phyloP scores from a whole-genome alignment of 92 coral and sea anemone genomes.

The Pocillopora grandis region DNA sequence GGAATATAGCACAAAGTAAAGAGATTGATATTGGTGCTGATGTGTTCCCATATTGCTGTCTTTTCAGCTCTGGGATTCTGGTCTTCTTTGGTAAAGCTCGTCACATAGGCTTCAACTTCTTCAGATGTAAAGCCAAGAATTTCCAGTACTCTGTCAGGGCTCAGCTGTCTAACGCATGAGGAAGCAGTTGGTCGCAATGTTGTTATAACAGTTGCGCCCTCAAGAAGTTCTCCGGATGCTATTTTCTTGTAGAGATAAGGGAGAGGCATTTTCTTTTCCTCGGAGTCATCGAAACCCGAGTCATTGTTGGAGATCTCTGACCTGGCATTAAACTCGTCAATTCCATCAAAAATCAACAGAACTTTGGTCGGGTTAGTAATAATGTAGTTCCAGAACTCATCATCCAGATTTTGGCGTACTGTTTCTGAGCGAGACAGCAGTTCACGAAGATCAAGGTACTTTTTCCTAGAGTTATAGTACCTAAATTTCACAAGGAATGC shows the following conservation, averaged over 20 bases:
- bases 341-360: conserved; percentile 49
- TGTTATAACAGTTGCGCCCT: conserved; percentile 2
- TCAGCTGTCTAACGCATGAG: not conserved
- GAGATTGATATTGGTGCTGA: not conserved
- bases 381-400: conserved; percentile 22
- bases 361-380: conserved; percentile 14
- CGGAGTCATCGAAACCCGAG: not conserved
- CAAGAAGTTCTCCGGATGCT: not conserved
- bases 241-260: not conserved
- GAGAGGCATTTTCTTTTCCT: not conserved
- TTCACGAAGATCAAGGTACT: conserved; percentile 27
- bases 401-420: not conserved
- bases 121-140: conserved; percentile 19
- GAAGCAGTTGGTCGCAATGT: conserved; percentile 4
- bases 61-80: not conserved
- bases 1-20: not conserved
- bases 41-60: not conserved
- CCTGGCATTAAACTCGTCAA: conserved; percentile 25
- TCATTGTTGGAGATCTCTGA: not conserved
- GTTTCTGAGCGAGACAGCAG: conserved; percentile 6
- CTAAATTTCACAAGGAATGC: conserved; percentile 30
- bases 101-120: not conserved
- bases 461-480: not conserved
- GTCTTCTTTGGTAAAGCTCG: not conserved
- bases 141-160: not conserved